Percentiles rank a stretch among this genome's conserved stretches.
These are phyloP conservation scores for Leptinotarsa defecta DNA, from an alignment of 1,140 invertebrate species.

Conservation along the genomic window DNA sequence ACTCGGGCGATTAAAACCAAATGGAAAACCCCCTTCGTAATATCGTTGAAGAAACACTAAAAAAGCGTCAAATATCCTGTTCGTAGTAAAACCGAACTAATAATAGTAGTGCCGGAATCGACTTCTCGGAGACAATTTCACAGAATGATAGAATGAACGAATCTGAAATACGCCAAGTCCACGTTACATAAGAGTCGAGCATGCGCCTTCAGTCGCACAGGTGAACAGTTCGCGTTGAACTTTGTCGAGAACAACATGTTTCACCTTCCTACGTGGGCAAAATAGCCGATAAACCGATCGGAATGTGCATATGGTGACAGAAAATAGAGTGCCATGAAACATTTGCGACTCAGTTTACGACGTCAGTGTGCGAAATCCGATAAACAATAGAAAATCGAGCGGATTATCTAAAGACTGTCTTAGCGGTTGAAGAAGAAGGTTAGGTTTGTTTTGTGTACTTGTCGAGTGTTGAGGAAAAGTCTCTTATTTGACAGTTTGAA, in stretches of 20 bases:
- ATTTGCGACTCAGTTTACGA: neutral
- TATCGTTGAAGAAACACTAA: neutral
- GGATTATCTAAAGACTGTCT: neutral
- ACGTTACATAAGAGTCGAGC: constrained; percentile 39
- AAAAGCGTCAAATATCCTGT: constrained; percentile 5
- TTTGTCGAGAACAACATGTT: constrained; percentile 39
- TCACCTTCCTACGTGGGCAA: constrained; percentile 46
- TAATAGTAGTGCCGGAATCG: neutral
- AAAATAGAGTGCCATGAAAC: constrained; percentile 32
- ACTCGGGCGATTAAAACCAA: too few species aligned
- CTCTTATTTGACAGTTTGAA: neutral
- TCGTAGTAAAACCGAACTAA: neutral
- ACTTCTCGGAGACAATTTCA: neutral
- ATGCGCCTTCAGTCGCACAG: constrained; percentile 36
- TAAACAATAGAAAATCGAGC: neutral
- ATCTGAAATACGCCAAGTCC: constrained; percentile 35
- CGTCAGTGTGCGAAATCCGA: constrained; percentile 1
- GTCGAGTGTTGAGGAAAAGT: neutral
- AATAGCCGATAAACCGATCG: constrained; percentile 24
- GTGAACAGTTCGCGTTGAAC: constrained; percentile 43
- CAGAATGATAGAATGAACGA: constrained; percentile 1
- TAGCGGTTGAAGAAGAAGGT: neutral
- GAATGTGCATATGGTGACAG: constrained; percentile 42
- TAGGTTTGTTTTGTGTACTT: constrained; percentile 3
- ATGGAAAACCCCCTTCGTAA: too few species aligned